Evolutionary conservation across 1,140 invertebrate genomes (phyloP), one percentile per base, ranked within the genome.

Genomic region (Dendroctonus ponderosae): DNA sequence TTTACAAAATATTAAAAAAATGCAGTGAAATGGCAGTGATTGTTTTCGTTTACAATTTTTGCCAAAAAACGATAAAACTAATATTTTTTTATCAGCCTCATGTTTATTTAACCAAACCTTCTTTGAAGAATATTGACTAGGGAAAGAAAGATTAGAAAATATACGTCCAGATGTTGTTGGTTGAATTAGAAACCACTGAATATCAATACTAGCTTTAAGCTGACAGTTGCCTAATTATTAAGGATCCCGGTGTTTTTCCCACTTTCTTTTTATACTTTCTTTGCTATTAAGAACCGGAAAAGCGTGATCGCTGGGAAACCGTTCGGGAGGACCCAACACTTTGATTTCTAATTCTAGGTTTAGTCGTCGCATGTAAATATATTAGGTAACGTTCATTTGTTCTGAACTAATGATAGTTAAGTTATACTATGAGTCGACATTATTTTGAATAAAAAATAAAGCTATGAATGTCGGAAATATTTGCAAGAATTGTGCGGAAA

Each of bases 301-400:
- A 67, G 57, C 6, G 7, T 39, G 51, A 54, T 67, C 46, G 46
- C 11, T 26, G 38, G 57, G 44, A 60, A 66, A 66, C 41, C 53
- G n/a, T 52, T 41, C 40, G 15, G 51, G 41, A 42, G 46, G 56
- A 66, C 64, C 53, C 56, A 56, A 60, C 65, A 56, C 65, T 61
- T 54, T 59, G 65, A 61, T 67, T 65, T 60, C 65, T 67, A 67
- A 67, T 61, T 67, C 65, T 60, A 52, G 65, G 50, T 61, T 66
- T 67, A 67, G 65, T 66, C 49, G 54, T 39, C 26, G 46, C 50
- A 59, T 51, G 57, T 66, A 53, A 59, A 66, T 60, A 58, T 46
- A 52, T 66, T 59, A 53, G 40, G 49, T 52, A 57, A 52, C 64
- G 53, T 43, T 42, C 38, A 59, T 44, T 44, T 59, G 57, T 60